A percentile compares a stretch with the other conserved stretches of the same genome.
Evolutionary conservation across 2,888 invertebrate species (phyloP).

Genomic region (Pomacea canaliculata): DNA sequence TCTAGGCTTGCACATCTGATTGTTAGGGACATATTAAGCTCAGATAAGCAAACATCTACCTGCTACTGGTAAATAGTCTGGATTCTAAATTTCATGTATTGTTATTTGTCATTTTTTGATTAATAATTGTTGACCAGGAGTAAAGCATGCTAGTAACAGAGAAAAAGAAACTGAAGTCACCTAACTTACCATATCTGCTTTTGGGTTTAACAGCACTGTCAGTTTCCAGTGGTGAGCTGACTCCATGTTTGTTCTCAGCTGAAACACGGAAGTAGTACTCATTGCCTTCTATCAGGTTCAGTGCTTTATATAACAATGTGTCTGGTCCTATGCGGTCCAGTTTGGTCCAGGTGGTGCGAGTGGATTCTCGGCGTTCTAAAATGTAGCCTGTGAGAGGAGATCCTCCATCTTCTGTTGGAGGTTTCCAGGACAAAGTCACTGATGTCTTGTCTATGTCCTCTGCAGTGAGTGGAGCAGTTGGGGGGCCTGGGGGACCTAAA

Average conservation of each 20-base stretch:
- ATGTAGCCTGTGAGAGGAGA: slow-evolving; percentile 49
- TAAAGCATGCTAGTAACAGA: no score
- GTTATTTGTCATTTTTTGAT: neutral
- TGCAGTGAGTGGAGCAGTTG: slow-evolving; percentile 50
- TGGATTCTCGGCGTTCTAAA: slow-evolving; percentile 65
- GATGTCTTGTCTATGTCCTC: slow-evolving; percentile 55
- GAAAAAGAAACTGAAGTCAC: neutral
- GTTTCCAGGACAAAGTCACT: slow-evolving; percentile 58
- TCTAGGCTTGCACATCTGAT: slow-evolving; percentile 85
- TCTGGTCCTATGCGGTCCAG: slow-evolving; percentile 35
- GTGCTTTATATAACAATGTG: slow-evolving; percentile 42
- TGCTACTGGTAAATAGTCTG: no score
- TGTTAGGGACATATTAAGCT: no score
- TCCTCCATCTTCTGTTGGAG: slow-evolving; percentile 64
- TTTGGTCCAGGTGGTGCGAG: slow-evolving; percentile 47
- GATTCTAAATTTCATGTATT: no score
- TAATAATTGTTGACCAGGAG: neutral
- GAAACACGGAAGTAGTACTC: slow-evolving; percentile 87
- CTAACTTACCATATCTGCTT: neutral
- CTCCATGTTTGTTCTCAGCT: slow-evolving; percentile 89
- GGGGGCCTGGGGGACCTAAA: slow-evolving; percentile 41
- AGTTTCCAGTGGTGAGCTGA: slow-evolving; percentile 77
- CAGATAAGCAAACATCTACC: no score
- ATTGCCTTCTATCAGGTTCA: slow-evolving; percentile 52
- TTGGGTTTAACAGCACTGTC: slow-evolving; percentile 40